phyloP scores from a whole-genome alignment of 2,888 invertebrate species.

The Thera britannica region DNA sequence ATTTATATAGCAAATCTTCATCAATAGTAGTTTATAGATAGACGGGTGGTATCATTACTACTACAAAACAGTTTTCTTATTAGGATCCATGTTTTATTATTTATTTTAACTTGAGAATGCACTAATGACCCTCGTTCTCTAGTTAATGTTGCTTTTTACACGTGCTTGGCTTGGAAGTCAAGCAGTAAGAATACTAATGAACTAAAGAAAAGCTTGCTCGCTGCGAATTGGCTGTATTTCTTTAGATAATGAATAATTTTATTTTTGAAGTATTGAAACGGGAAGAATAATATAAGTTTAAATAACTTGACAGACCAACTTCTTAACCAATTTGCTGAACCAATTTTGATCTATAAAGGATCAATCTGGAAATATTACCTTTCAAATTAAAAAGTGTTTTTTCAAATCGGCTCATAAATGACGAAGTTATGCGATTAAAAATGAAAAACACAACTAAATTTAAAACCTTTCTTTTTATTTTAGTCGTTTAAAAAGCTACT shows the following conservation, averaged over 20 bases:
- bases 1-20: no score
- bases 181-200: conserved; percentile 25
- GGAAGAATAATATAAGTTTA: neutral
- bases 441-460: no score
- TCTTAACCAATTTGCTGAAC: no score
- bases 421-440: no score
- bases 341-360: no score
- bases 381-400: no score
- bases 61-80: neutral
- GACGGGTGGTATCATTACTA: neutral
- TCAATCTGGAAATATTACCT: no score
- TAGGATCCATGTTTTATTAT: conserved; percentile 4
- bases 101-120: conserved; percentile 8
- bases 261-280: neutral
- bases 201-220: conserved; percentile 13
- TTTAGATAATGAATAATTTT: conserved; percentile 15
- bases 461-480: no score
- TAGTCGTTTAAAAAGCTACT: no score
- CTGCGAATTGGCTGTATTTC: conserved; percentile 17
- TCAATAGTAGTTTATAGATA: neutral
- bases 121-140: conserved; percentile 14
- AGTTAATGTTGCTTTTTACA: conserved; percentile 23
- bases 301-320: no score
- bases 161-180: conserved; percentile 18
- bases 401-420: no score